Evolutionary conservation across 2,888 invertebrate species (phyloP), one percentile per base, ranked within the genome.

Genomic region (Melanargia galathea): DNA sequence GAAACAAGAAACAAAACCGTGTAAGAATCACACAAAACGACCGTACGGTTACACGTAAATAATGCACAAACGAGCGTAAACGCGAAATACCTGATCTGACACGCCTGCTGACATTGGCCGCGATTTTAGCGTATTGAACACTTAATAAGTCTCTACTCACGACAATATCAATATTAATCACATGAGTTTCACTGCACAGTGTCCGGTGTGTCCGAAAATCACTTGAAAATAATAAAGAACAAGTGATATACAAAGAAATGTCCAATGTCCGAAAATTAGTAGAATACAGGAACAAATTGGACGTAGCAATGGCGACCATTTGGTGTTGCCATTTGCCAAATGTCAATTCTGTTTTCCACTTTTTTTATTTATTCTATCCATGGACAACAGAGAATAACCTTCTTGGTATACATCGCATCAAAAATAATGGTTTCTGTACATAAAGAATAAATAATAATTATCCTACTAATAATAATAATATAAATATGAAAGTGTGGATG

Each of bases 61-160:
- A 78, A 66, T 72, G 68, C 69, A 74, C 48, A 76, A 82, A 79
- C 73, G 78, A 75, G 72, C 71, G 71, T 75, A 83, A 83, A 86
- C 78, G 78, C 74, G 79, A 89, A 86, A 92, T 95, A 96, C 96
- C 96, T 96, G 96, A 93, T 96, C 96, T 94, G 95, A 95, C 95
- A 96, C 95, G 95, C 95, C 95, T 95, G 96, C 95, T 95, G 95
- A 96, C 96, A 96, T 96, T 95, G 95, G 95, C 94, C 92, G 93
- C 92, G 92, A 92, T 93, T 93, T 93, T 89, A 80, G 79, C 83
- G 81, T 91, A 89, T 86, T 90, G 85, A 89, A 83, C 89, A 88
- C 90, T 86, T 86, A 79, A 79, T 73, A 76, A 84, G 87, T 89
- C 85, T 85, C 81, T 84, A 78, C 68, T 78, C 84, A 90, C 88